Evolutionary conservation across 2,888 invertebrate species (phyloP), one percentile per base, ranked within the genome.

Genomic region (Acrobasis repandana): DNA sequence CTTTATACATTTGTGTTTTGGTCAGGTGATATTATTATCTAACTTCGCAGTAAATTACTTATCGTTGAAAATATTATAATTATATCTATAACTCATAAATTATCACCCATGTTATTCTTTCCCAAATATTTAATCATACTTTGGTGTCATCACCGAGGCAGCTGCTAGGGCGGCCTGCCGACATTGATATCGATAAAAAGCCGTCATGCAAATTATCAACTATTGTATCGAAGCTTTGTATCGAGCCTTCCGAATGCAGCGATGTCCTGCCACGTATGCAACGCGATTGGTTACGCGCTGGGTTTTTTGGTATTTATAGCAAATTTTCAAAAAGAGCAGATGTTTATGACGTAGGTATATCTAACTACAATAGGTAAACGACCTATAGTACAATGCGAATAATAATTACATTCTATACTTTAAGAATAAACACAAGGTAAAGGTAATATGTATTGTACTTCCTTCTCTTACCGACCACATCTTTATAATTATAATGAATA

Each of bases 171-270:
- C 75, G 76, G 75, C 69, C 75, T 16, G 52, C 77, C 81, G 81
- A 85, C 87, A 88, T 86, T 80, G 72, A 77, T 81, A 75, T 79
- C 79, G 81, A 86, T 88, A 91, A 90, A 91, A 90, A 90, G 77
- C 71, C 88, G 92, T 92, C 92, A 91, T 90, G 90, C 92, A 90
- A 91, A 92, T 92, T 90, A 91, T 86, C 74, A 75, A 79, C 76
- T 82, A 87, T 92, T 86, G 86, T 89, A 78, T 75, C 76, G 77
- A 71, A 68, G 79, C 76, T 87, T 90, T 90, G 89, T 87, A 58
- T 56, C 50, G 49, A 20, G 43, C 43, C 60, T 52, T 50, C 60
- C 60, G 52, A 52, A 60, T 46, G 79, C 80, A 77, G 80, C 82
- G 82, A 79, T 85, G 85, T 85, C 86, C 85, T 85, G 80, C 18